Evolutionary conservation across 2,888 invertebrate species (phyloP).

Genomic region (Acanthopleura granulata): DNA sequence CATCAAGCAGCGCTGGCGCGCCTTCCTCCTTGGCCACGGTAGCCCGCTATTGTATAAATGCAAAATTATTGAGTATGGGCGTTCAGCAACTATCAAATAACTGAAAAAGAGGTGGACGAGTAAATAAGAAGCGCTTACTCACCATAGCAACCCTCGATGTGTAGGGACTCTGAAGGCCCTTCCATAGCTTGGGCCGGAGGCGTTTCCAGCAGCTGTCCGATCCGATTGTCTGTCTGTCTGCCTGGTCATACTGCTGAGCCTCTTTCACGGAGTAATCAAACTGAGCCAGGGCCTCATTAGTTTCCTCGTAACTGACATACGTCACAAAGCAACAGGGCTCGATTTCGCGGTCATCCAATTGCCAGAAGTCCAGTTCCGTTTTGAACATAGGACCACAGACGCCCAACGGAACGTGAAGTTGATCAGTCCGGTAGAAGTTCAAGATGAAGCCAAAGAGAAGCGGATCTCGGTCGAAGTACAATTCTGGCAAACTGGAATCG

Average conservation of each 20-base stretch:
- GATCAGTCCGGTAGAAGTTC: constrained; percentile 47
- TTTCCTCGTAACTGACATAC: constrained; percentile 49
- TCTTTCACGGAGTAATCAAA: constrained; percentile 33
- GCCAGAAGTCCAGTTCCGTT: constrained; percentile 55
- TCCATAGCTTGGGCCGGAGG: constrained; percentile 42
- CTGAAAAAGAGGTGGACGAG: neutral
- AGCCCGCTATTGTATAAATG: too few relatives aligned
- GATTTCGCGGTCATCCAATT: constrained; percentile 52
- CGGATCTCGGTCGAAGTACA: constrained; percentile 47
- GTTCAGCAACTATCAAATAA: too few relatives aligned
- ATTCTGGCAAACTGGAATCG: constrained; percentile 27
- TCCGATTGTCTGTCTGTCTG: constrained; percentile 29
- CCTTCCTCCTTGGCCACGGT: too few relatives aligned
- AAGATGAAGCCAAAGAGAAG: constrained; percentile 46
- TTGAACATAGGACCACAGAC: constrained; percentile 47
- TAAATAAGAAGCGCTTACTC: constrained; percentile 22
- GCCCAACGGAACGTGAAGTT: constrained; percentile 45
- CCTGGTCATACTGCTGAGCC: neutral
- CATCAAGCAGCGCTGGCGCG: too few relatives aligned
- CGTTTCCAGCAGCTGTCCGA: constrained; percentile 35
- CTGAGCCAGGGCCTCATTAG: constrained; percentile 40
- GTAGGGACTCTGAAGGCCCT: constrained; percentile 44
- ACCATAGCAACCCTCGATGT: constrained; percentile 44
- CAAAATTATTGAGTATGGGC: too few relatives aligned
- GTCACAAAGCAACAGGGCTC: constrained; percentile 57